Base-by-base conservation (phyloP, 2,797 vertebrate species). In the Austrolebias charrua region DNA sequence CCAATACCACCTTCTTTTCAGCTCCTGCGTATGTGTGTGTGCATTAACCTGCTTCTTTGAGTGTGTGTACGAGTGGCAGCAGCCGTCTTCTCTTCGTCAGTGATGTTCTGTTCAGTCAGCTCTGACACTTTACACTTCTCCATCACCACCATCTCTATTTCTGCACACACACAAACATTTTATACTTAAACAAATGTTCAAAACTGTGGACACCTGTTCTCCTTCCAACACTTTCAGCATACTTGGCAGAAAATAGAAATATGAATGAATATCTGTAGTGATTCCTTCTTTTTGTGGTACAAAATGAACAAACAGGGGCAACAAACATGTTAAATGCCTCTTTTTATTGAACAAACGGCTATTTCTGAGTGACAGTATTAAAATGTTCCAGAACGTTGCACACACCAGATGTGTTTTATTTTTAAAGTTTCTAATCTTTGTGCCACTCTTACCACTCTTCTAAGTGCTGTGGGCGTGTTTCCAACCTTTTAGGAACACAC, bases 91-190 rank as follows among this genome's bases (percentile, higher is more conserved):
- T 99, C 97, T 78, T 99, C 97, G 0, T 98, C 97, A 0, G 97
- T 99, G 71, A 95, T 98, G 83, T 99, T 99, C 81, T 98, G 96
- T 73, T 96, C 96, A 0, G 92, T 95, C 76, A 93, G 70, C 58
- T 96, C 95, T 0, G 93, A 91, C 54, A 94, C 86, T 64, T 95
- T 96, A 80, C 94, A 94, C 65, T 94, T 95, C 73, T 99, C 96
- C 96, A 99, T 99, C 82, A 98, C 96, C 74, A 98, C 97, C 97
- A 99, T 99, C 89, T 99, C 97, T 47, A 99, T 99, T 91, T 99
- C 97, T 99, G 76, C 16, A 40, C 3, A 6, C 67, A 69, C 44
- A 78, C 45, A 76, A 24, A 24, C 28, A 61, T 13, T 40, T 63
- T 58, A 11, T 52, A 50, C 31, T 63, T 55, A 38, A 11, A 33